Percentiles rank a stretch among this genome's conserved stretches.
phyloP scores from a whole-genome alignment of 2,888 invertebrate genomes.

The Drosophila eohydei region DNA sequence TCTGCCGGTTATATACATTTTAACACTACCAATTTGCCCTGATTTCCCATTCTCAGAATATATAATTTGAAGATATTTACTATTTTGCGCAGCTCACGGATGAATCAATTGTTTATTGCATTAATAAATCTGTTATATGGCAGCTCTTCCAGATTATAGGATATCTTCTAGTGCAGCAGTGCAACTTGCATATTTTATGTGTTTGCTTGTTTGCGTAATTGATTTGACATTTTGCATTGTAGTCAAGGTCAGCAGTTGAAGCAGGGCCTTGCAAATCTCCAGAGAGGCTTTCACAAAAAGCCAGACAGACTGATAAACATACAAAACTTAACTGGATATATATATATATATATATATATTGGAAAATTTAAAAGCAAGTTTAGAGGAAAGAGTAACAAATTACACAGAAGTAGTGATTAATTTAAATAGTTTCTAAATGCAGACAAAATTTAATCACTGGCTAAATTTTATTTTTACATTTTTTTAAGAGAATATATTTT shows the following conservation, averaged over 20 bases:
- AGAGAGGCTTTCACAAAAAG: not conserved
- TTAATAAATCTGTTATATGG: not conserved
- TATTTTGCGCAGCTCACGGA: not conserved
- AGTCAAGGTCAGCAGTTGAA: constrained; percentile 31
- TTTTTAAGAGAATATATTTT: too few species aligned
- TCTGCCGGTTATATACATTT: too few species aligned
- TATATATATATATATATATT: not conserved
- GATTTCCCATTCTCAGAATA: too few species aligned
- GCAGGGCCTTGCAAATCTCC: constrained; percentile 1
- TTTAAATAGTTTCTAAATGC: too few species aligned
- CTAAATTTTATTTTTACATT: not conserved
- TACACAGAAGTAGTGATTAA: too few species aligned
- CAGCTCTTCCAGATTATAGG: not conserved
- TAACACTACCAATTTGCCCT: too few species aligned
- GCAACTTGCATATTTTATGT: not conserved
- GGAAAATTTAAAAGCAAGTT: too few species aligned
- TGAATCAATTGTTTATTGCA: not conserved
- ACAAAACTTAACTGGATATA: not conserved
- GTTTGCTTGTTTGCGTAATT: constrained; percentile 20
- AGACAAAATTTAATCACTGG: too few species aligned
- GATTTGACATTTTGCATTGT: constrained; percentile 42
- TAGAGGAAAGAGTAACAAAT: too few species aligned
- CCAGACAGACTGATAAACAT: not conserved
- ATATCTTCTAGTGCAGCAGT: not conserved
- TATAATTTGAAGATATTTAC: too few species aligned